Base-by-base conservation (phyloP, 2,888 invertebrate genomes). In the Parelbella ahira region DNA sequence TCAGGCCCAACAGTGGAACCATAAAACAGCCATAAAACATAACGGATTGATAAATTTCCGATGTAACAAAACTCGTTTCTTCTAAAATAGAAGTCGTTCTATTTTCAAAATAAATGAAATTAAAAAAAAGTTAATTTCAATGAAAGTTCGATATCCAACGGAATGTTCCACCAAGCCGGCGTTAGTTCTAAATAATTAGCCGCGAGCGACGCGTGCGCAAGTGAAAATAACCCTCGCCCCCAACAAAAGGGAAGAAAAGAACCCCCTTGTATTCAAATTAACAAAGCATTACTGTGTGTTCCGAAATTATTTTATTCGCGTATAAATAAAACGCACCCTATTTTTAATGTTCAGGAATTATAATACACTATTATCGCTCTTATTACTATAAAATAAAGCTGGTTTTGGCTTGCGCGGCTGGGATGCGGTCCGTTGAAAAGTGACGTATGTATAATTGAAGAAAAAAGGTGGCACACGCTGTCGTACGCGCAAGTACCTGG, bases 151-250 rank as follows among this genome's bases (percentile, higher is more conserved):
- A 42, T 36, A 36, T 18, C 21, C 15, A 42, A 42, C 42, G 42
- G 42, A 42, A 42, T 34, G 42, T 42, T 42, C 42, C 42, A 42
- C 42, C 36, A 42, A 42, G 41, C 33, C 20, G 27, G 75, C 77
- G 83, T 84, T 84, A 81, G 82, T 82, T 84, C 78, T 80, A 80
- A 84, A 80, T 86, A 84, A 84, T 84, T 84, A 82, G 79, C 73
- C 66, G 69, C 75, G 68, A 75, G 68, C 80, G 79, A 65, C 83
- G 79, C 79, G 81, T 79, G 84, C 83, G 79, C 80, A 64, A 51
- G 53, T 58, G 60, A 60, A 63, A 58, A 62, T 61, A 60, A 68
- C 75, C 75, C 70, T 64, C 68, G 50, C 63, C 69, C 66, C 57
- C 51, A 23, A 9, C 44, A 56, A 58, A 68, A 63, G 37, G 56